Evolutionary conservation across 1,140 invertebrate genomes (phyloP).

Genomic region (Holcopasites calliopsidis): DNA sequence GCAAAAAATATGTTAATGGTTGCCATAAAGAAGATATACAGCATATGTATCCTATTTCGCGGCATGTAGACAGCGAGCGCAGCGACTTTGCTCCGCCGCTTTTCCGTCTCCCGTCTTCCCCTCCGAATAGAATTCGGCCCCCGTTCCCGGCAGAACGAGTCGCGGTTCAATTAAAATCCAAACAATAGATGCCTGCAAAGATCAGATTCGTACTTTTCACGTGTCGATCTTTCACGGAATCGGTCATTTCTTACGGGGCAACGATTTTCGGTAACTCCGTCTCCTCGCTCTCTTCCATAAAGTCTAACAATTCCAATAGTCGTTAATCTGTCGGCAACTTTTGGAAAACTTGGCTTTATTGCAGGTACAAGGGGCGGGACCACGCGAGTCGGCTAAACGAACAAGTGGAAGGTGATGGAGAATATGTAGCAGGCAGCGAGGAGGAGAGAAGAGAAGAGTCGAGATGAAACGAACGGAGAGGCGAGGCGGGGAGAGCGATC

Average conservation of each 20-base stretch:
- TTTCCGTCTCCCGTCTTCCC: background rate
- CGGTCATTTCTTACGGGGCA: too few species aligned
- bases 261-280: background rate
- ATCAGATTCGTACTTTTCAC: too few species aligned
- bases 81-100: slow-evolving; percentile 56
- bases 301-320: slow-evolving; percentile 75
- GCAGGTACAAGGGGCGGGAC: slow-evolving; percentile 66
- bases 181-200: too few species aligned
- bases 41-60: slow-evolving; percentile 70
- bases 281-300: slow-evolving; percentile 54
- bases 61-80: slow-evolving; percentile 71
- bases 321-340: slow-evolving; percentile 76
- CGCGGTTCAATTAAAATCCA: too few species aligned
- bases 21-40: slow-evolving; percentile 79
- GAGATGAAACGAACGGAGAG: background rate
- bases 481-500: slow-evolving; percentile 20
- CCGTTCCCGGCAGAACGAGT: too few species aligned
- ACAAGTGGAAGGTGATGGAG: slow-evolving; percentile 18
- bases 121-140: too few species aligned
- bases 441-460: background rate
- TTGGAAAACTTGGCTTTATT: slow-evolving; percentile 73
- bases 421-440: background rate
- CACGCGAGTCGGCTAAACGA: slow-evolving; percentile 47
- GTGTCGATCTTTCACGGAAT: too few species aligned
- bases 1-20: slow-evolving; percentile 79